phyloP scores from a whole-genome alignment of 2,113 vertebrate species.

The Origma solitaria region DNA sequence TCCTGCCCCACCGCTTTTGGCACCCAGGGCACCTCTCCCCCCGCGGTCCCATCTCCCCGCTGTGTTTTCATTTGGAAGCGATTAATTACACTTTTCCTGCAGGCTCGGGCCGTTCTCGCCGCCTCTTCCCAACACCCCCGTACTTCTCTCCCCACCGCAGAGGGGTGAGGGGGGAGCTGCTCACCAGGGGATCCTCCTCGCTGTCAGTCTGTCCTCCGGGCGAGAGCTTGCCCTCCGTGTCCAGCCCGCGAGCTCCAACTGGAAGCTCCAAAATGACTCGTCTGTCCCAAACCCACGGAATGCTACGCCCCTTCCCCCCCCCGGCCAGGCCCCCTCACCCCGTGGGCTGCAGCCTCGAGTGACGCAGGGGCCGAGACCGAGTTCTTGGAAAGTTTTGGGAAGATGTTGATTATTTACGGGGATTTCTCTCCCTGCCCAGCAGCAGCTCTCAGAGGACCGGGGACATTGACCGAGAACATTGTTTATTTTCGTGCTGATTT shows the following conservation, averaged over 20 bases:
- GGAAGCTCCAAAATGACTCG: neutral
- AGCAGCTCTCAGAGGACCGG: neutral
- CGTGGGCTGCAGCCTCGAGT: neutral
- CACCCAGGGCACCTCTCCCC: fast-evolving
- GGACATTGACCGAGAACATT: fast-evolving
- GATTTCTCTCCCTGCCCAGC: neutral
- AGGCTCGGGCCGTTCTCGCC: neutral
- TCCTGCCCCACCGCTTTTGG: fast-evolving
- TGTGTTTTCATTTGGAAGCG: neutral
- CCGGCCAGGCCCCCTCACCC: neutral
- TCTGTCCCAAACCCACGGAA: neutral
- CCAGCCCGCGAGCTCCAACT: neutral
- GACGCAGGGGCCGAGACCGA: neutral
- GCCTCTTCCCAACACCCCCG: neutral
- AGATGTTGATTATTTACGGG: neutral
- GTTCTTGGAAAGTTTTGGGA: neutral
- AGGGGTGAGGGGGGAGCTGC: neutral
- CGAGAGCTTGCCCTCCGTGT: neutral
- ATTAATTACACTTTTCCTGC: fast-evolving
- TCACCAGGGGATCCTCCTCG: neutral
- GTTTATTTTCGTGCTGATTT: neutral
- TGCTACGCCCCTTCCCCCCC: neutral
- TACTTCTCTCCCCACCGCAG: fast-evolving
- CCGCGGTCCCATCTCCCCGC: fast-evolving
- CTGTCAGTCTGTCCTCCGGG: neutral